Conservation (phyloP, 2,113 vertebrate species). For the Aix galericulata region DNA sequence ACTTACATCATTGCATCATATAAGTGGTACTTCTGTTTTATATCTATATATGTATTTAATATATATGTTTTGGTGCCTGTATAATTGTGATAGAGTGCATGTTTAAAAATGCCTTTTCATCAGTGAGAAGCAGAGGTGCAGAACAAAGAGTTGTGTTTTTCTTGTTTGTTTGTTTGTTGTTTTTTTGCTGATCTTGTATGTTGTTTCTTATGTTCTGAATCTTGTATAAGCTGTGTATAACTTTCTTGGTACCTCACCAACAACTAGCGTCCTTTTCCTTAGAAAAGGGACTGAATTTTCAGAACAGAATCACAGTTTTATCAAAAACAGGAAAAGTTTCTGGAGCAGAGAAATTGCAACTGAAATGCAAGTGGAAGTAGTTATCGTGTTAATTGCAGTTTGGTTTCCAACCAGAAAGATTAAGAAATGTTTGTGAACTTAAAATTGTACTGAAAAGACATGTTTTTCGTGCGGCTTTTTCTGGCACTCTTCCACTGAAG, state of each 20-base stretch:
- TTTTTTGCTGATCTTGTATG: not conserved
- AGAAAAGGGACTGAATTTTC: not conserved
- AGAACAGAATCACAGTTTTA: not conserved
- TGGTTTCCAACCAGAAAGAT: not conserved
- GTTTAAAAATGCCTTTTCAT: not conserved
- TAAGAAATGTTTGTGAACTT: not conserved
- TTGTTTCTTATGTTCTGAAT: not conserved
- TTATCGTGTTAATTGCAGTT: not conserved
- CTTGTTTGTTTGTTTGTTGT: no score
- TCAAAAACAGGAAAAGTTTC: not conserved
- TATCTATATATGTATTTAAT: not conserved
- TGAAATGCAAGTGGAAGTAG: not conserved
- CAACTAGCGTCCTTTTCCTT: not conserved
- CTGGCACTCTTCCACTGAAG: not conserved
- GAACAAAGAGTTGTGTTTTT: not conserved
- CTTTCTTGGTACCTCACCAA: not conserved
- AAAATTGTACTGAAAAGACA: not conserved
- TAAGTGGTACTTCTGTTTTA: not conserved
- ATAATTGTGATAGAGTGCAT: not conserved
- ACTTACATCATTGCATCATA: not conserved
- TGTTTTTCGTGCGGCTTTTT: not conserved
- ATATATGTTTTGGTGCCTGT: not conserved
- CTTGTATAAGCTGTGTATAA: not conserved
- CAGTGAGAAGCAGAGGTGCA: not conserved
- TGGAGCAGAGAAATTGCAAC: not conserved